Percentiles rank a stretch among this genome's conserved stretches.
phyloP scores from a whole-genome alignment of 2,888 invertebrate species.

The Apomyelois bistriatella region DNA sequence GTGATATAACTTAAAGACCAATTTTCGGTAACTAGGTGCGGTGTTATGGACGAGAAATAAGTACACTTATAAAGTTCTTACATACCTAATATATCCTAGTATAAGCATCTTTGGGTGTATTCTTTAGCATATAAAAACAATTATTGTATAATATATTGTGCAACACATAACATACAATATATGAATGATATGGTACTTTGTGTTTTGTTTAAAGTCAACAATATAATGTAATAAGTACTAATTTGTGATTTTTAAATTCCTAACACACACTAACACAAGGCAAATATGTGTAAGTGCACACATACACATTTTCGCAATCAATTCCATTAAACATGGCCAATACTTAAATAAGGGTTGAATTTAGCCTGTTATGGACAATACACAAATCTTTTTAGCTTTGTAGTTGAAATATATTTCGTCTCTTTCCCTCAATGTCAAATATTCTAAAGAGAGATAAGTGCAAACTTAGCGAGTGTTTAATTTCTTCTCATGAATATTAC shows the following conservation, averaged over 20 bases:
- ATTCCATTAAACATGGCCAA: neutral
- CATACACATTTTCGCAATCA: neutral
- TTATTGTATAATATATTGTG: slow-evolving; percentile 25
- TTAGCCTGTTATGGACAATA: too few relatives aligned
- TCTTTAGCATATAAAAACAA: slow-evolving; percentile 17
- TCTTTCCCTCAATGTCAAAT: too few relatives aligned
- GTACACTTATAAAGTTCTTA: neutral
- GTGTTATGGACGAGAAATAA: neutral
- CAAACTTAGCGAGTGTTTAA: too few relatives aligned
- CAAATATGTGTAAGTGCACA: neutral
- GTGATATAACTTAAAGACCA: too few relatives aligned
- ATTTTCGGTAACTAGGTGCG: too few relatives aligned
- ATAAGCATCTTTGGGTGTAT: slow-evolving; percentile 50
- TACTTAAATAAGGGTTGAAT: neutral
- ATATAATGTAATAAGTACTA: neutral
- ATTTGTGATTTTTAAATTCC: neutral
- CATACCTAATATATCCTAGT: neutral
- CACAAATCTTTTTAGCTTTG: too few relatives aligned
- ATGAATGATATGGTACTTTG: slow-evolving; percentile 34
- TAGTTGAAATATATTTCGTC: too few relatives aligned
- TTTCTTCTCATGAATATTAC: too few relatives aligned
- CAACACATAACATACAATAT: slow-evolving; percentile 26
- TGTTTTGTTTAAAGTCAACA: slow-evolving; percentile 12
- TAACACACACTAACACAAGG: neutral
- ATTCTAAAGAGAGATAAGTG: too few relatives aligned